phyloP scores from a whole-genome alignment of 2,113 vertebrate genomes.

The Nyctereutes procyonoides region DNA sequence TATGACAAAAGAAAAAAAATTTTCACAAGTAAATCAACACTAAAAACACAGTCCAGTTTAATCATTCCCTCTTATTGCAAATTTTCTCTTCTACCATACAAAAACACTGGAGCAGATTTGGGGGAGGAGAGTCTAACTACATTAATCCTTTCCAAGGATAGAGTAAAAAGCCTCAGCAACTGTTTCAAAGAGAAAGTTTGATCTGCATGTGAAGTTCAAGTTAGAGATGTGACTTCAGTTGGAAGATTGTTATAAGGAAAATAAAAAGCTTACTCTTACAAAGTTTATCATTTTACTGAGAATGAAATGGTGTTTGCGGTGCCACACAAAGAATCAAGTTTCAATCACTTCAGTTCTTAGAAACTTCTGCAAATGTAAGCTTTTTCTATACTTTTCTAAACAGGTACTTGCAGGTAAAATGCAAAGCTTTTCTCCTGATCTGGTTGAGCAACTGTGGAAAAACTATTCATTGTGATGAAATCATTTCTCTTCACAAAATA shows the following conservation, averaged over 20 bases:
- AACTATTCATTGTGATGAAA: conserved; percentile 56
- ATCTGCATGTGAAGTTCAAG: conserved; percentile 37
- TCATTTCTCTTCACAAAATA: conserved; percentile 57
- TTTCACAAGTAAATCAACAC: conserved; percentile 33
- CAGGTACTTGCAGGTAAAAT: conserved; percentile 32
- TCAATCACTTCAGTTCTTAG: conserved; percentile 27
- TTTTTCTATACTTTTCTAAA: conserved; percentile 42
- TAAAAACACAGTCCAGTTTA: background rate
- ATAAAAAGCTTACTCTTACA: conserved; percentile 52
- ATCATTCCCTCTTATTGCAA: background rate
- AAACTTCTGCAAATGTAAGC: conserved; percentile 65
- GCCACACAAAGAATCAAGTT: conserved; percentile 28
- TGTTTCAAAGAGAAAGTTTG: conserved; percentile 62
- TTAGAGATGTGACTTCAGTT: conserved; percentile 46
- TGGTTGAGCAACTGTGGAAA: conserved; percentile 49
- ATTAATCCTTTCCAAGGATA: conserved; percentile 45
- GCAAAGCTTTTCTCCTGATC: conserved; percentile 31
- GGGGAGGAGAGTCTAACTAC: background rate
- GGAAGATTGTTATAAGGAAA: conserved; percentile 32
- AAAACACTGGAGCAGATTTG: background rate
- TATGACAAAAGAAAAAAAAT: background rate
- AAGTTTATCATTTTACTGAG: conserved; percentile 60
- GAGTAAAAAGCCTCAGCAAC: background rate
- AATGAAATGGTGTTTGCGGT: conserved; percentile 44
- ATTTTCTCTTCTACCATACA: background rate